Evolutionary conservation across 1,140 invertebrate species (phyloP).

Genomic region (Ips nitidus): DNA sequence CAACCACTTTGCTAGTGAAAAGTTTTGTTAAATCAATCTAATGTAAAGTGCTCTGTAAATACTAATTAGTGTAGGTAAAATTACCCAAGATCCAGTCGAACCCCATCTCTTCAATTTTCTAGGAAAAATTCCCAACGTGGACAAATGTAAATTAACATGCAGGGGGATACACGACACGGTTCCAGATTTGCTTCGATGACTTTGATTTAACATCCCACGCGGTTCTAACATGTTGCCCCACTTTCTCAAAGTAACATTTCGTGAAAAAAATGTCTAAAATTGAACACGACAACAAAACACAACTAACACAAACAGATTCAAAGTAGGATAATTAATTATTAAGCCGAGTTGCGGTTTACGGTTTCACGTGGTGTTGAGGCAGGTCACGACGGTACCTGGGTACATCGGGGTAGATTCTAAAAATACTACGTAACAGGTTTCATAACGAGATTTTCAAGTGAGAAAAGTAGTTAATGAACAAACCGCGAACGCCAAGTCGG

Average conservation of each 20-base stretch:
- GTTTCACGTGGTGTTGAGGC: slow-evolving; percentile 17
- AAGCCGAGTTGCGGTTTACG: background rate
- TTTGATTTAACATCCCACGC: slow-evolving; percentile 39
- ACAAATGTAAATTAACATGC: slow-evolving; percentile 53
- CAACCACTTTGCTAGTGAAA: no score
- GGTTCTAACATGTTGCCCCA: slow-evolving; percentile 38
- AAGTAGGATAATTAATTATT: background rate
- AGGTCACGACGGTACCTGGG: slow-evolving; percentile 21
- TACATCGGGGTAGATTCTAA: slow-evolving; percentile 41
- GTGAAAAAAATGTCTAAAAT: background rate
- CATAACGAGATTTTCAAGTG: slow-evolving; percentile 49
- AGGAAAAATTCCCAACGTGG: slow-evolving; percentile 56
- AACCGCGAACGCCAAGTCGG: slow-evolving; percentile 29
- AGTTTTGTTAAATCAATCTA: no score
- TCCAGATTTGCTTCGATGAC: slow-evolving; percentile 48
- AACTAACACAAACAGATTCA: slow-evolving; percentile 2
- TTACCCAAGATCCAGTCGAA: slow-evolving; percentile 70
- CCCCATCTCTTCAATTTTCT: slow-evolving; percentile 67
- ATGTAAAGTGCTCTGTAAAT: no score
- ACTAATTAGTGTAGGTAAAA: background rate
- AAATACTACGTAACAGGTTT: slow-evolving; percentile 47
- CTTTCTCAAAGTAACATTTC: slow-evolving; percentile 6
- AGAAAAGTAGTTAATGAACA: slow-evolving; percentile 39
- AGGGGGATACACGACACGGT: slow-evolving; percentile 55
- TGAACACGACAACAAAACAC: background rate